Evolutionary conservation across 2,797 vertebrate species (phyloP).

Genomic region (Pelodytes ibericus): DNA sequence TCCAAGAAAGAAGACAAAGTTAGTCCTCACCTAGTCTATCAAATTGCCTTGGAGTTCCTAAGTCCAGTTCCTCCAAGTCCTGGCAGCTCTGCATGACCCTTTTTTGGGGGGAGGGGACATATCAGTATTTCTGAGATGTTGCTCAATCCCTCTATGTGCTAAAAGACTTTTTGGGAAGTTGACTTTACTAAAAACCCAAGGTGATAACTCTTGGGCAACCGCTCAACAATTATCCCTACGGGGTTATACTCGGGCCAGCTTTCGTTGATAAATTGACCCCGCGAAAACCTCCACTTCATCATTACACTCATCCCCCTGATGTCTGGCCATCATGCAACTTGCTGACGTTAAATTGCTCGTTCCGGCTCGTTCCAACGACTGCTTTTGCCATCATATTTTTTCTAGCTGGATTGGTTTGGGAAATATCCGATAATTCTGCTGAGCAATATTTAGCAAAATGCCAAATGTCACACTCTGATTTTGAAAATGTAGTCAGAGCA

Average conservation of each 20-base stretch:
- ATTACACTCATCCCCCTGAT: neutral
- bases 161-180: too few species aligned
- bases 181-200: too few species aligned
- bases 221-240: neutral
- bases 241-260: neutral
- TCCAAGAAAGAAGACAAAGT: too few species aligned
- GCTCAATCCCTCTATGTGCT: too few species aligned
- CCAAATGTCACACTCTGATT: conserved; percentile 44
- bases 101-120: too few species aligned
- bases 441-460: conserved; percentile 33
- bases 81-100: too few species aligned
- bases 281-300: neutral
- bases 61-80: too few species aligned
- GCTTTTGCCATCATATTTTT: conserved; percentile 19
- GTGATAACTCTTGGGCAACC: too few species aligned
- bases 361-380: neutral
- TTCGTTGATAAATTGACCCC: neutral
- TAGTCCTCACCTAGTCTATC: too few species aligned
- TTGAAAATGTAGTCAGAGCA: neutral
- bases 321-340: neutral
- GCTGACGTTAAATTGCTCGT: neutral
- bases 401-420: conserved; percentile 20
- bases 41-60: too few species aligned
- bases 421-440: conserved; percentile 45
- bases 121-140: too few species aligned